Percentiles rank a stretch among this genome's conserved stretches.
These are phyloP conservation scores for Nicator chloris DNA, from an alignment of 2,113 vertebrate genomes.

Conservation along the genomic window DNA sequence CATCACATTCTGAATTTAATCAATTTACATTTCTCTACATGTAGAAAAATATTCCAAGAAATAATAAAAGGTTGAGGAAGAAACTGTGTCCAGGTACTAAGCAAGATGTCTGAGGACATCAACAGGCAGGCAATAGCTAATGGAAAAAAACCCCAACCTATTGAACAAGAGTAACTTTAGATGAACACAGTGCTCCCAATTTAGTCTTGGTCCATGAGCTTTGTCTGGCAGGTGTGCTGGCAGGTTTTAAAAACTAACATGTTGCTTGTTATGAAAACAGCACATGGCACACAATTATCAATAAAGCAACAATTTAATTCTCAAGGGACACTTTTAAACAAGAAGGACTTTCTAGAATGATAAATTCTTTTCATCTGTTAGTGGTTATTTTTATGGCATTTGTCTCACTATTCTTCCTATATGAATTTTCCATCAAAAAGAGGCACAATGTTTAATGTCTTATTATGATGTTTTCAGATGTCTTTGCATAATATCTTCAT, in stretches of 20 bases:
- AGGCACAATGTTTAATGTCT: neutral
- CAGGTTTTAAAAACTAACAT: neutral
- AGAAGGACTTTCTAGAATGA: neutral
- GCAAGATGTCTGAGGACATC: neutral
- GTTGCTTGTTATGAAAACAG: neutral
- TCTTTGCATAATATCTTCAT: neutral
- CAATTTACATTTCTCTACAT: rapidly evolving
- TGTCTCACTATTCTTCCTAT: neutral
- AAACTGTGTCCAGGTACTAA: neutral
- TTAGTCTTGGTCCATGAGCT: neutral
- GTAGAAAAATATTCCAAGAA: neutral
- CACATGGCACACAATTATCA: neutral
- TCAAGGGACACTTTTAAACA: neutral
- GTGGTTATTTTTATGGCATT: neutral
- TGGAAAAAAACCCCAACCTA: neutral
- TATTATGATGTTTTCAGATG: neutral
- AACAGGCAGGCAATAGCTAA: neutral
- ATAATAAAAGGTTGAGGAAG: neutral
- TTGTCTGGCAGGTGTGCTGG: neutral
- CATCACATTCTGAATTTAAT: neutral
- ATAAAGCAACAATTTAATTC: neutral
- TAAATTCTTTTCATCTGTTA: neutral
- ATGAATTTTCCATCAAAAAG: neutral
- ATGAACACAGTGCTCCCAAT: neutral
- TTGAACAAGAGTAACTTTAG: neutral